Conservation (phyloP, 1,140 invertebrate species). For the Pemphigus obesinymphae region DNA sequence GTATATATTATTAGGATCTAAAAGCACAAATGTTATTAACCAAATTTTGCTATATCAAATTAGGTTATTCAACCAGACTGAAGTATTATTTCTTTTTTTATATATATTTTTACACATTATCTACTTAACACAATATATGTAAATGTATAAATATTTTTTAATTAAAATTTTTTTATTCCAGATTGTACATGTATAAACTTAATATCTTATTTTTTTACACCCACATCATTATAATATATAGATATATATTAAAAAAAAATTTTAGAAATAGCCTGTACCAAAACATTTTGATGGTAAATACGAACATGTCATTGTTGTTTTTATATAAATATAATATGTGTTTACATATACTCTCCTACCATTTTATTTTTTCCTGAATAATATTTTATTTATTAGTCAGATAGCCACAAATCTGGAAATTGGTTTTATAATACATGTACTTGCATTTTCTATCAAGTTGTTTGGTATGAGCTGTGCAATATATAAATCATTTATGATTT, state of each 20-base stretch:
- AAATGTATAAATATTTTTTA: neutral
- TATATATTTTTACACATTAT: slow-evolving; percentile 14
- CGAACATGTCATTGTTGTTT: neutral
- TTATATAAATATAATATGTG: neutral
- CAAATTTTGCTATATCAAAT: slow-evolving; percentile 16
- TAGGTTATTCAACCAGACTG: slow-evolving; percentile 9
- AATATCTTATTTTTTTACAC: neutral
- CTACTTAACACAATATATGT: slow-evolving; percentile 6
- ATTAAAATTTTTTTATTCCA: neutral
- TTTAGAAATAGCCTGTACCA: neutral
- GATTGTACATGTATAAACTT: neutral
- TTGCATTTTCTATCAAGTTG: neutral
- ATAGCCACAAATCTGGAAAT: too few relatives aligned
- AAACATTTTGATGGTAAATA: neutral
- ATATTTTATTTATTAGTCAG: too few relatives aligned
- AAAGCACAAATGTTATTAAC: neutral
- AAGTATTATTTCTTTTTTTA: neutral
- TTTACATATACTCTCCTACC: neutral
- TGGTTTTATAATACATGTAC: neutral
- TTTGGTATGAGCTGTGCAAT: neutral
- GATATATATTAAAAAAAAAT: neutral
- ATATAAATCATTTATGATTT: neutral
- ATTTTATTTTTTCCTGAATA: too few relatives aligned
- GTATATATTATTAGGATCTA: neutral
- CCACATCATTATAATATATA: neutral